Conservation (phyloP, 2,113 vertebrate species). For the Coryphaenoides rupestris region DNA sequence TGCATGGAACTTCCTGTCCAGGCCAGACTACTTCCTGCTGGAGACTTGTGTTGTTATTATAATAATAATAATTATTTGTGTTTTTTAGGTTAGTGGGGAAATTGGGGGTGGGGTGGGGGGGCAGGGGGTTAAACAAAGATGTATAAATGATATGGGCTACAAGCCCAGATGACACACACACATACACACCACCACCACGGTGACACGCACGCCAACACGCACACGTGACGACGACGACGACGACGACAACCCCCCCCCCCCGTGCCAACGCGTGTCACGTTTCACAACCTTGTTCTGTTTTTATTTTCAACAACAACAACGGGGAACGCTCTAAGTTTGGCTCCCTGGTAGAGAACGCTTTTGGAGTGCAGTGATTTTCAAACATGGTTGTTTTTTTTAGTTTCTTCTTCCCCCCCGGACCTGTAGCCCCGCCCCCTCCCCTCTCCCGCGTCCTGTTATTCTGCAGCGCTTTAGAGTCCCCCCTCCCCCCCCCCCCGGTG, state of each 20-base stretch:
- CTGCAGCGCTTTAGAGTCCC: too few species aligned
- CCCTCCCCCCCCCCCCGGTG: background rate
- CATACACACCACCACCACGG: constrained; percentile 23
- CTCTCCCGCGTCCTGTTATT: background rate
- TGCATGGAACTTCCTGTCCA: constrained; percentile 24
- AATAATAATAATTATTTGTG: too few species aligned
- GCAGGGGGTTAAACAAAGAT: background rate
- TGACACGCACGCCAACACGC: constrained; percentile 37
- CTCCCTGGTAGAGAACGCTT: background rate
- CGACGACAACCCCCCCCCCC: constrained; percentile 46
- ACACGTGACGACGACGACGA: constrained; percentile 5
- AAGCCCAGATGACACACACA: constrained; percentile 33
- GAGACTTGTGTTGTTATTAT: too few species aligned
- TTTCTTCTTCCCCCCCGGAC: too few species aligned
- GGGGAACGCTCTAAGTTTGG: constrained; percentile 8
- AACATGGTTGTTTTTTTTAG: background rate
- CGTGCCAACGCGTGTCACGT: constrained; percentile 43
- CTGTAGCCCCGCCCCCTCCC: background rate
- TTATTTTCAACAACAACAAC: constrained; percentile 8
- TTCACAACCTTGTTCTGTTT: background rate
- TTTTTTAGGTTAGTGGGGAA: background rate
- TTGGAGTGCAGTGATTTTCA: background rate
- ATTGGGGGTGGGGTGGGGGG: background rate
- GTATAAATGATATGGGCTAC: background rate
- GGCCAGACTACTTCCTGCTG: too few species aligned